Base-by-base conservation (phyloP, 1,140 invertebrate species). In the Drosophila pachea region DNA sequence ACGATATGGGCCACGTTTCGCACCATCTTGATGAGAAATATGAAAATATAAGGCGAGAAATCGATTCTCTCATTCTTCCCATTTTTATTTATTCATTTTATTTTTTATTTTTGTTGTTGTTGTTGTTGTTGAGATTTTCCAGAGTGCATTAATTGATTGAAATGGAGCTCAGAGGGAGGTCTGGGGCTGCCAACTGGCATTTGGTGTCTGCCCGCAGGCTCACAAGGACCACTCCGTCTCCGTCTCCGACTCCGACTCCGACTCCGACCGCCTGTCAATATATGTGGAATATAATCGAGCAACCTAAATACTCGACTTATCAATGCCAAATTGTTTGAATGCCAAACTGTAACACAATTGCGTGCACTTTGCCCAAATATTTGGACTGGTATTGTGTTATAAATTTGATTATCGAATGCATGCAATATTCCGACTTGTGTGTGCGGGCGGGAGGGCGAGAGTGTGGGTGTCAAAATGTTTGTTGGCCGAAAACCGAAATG, bases 391-490 rank as follows among this genome's bases (percentile, higher is more conserved):
- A 47, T 45, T 47, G 40, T 60, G 53, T 56, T 52, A 12, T 32
- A 69, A 54, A 66, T 59, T 59, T 66, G 62, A 66, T 70, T 54
- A 70, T 70, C 62, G 14, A 53, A 70, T 70, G 68, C 68, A 59
- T 53, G 54, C 45, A 54, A 65, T 70, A 22, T 60, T 61, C 55
- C 65, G 35, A 43, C 45, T 32, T 48, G 36, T 48, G 8, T 14
- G 31, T 33, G 53, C 11, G 22, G 35, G 42, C 11, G 31, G 53
- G 22, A 43, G 7, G 32, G 32, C 32, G 5, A 29, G 7, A 3
- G 8, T 32, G 7, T 43, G 45, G 12, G 54, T 79, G 79, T 83
- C 78, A 72, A 75, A 82, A 84, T 84, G 79, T 74, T 84, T 78
- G 40, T 73, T 76, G 72, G 56, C 47, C 55, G 62, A 45, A 74